phyloP scores from a whole-genome alignment of 35 echinoderm and acorn worm genomes.

The Stichopus chloronotus region DNA sequence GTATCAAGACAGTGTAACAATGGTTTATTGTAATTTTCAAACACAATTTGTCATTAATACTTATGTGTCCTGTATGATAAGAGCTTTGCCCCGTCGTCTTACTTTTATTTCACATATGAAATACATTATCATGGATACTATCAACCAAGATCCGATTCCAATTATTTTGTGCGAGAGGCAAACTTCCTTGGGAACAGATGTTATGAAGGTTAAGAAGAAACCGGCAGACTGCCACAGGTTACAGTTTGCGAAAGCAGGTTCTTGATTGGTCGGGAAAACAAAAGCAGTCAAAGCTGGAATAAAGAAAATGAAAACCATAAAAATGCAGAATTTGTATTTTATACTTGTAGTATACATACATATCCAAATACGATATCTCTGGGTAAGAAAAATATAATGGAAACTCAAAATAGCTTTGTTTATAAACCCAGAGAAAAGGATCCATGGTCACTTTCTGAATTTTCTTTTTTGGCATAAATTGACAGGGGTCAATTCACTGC shows the following conservation, averaged over 20 bases:
- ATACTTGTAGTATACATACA: too few relatives aligned
- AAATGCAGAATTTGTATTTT: too few relatives aligned
- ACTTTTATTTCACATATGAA: not conserved
- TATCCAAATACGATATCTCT: too few relatives aligned
- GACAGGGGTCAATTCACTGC: too few relatives aligned
- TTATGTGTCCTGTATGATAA: not conserved
- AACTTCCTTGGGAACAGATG: not conserved
- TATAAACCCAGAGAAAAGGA: too few relatives aligned
- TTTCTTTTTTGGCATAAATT: too few relatives aligned
- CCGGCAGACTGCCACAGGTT: not conserved
- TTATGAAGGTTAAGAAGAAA: not conserved
- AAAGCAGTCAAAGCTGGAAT: not conserved
- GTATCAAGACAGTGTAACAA: too few relatives aligned
- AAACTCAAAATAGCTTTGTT: too few relatives aligned
- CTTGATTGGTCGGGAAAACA: not conserved
- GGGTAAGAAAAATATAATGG: too few relatives aligned
- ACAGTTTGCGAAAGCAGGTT: not conserved
- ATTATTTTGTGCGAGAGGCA: not conserved
- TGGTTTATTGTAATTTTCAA: too few relatives aligned
- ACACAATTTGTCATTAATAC: not conserved
- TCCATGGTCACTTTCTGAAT: too few relatives aligned
- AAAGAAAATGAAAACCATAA: not conserved
- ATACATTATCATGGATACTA: not conserved
- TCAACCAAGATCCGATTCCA: not conserved
- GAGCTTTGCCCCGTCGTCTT: not conserved